Conservation (phyloP, 2,113 vertebrate species). For the Ivindomyrus marchei region DNA sequence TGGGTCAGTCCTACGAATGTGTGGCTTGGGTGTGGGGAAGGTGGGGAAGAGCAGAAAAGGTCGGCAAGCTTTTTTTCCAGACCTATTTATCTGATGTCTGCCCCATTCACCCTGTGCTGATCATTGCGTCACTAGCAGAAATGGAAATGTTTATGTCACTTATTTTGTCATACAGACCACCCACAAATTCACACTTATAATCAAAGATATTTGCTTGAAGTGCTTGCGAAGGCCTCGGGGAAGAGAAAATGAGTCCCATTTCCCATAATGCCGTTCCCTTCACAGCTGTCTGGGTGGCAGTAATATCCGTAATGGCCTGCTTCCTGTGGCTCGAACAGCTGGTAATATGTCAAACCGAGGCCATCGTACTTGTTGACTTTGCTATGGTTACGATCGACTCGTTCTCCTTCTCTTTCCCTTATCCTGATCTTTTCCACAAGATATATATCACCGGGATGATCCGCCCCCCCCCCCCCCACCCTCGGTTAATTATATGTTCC, state of each 20-base stretch:
- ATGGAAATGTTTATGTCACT: neutral
- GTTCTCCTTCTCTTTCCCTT: neutral
- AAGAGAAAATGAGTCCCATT: conserved; percentile 12
- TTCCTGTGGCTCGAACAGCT: conserved; percentile 23
- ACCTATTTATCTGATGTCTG: neutral
- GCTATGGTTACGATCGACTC: conserved; percentile 20
- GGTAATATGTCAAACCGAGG: conserved; percentile 28
- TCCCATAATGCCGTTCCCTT: neutral
- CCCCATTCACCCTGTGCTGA: neutral
- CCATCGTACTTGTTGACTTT: conserved; percentile 21
- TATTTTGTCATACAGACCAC: neutral
- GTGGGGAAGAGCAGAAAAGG: no score
- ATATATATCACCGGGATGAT: neutral
- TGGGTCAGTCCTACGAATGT: neutral
- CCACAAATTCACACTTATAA: neutral
- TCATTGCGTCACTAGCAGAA: neutral
- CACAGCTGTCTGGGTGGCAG: conserved; percentile 13
- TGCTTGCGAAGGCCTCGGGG: neutral
- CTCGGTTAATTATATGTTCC: conserved; percentile 27
- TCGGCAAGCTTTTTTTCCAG: neutral
- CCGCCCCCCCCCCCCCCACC: neutral
- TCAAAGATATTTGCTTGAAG: conserved; percentile 4
- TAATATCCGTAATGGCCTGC: conserved; percentile 27
- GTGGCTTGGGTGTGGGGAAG: neutral
- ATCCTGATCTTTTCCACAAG: neutral